Percentiles rank a stretch among this genome's conserved stretches.
Conservation (phyloP, 2,888 invertebrate genomes). For the Abrostola triplasia region DNA sequence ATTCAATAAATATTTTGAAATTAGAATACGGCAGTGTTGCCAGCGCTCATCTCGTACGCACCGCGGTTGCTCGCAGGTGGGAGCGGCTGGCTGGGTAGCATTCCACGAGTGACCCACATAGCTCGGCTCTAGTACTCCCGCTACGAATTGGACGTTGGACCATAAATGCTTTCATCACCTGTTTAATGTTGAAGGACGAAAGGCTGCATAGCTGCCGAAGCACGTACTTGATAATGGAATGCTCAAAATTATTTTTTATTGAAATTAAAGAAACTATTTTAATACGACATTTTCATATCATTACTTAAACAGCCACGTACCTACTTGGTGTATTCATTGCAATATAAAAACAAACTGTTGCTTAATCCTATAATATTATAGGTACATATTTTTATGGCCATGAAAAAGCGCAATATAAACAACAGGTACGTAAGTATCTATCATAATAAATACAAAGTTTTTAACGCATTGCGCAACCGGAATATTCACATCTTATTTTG, state of each 20-base stretch:
- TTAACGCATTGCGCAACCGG: slow-evolving; percentile 9
- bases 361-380: slow-evolving; percentile 19
- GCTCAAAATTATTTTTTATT: neutral
- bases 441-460: slow-evolving; percentile 30
- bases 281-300: neutral
- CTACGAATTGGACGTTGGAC: slow-evolving; percentile 49
- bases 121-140: slow-evolving; percentile 58
- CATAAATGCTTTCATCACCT: slow-evolving; percentile 30
- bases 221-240: slow-evolving; percentile 25
- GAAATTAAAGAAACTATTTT: neutral
- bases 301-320: neutral
- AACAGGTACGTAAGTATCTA: slow-evolving; percentile 25
- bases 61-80: slow-evolving; percentile 71
- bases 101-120: slow-evolving; percentile 86
- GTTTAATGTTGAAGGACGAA: slow-evolving; percentile 39
- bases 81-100: slow-evolving; percentile 83
- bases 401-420: slow-evolving; percentile 28
- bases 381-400: slow-evolving; percentile 15
- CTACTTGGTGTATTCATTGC: neutral
- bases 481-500: slow-evolving; percentile 19
- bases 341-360: slow-evolving; percentile 7
- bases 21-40: slow-evolving; percentile 56
- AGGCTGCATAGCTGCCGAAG: slow-evolving; percentile 12
- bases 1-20: slow-evolving; percentile 44
- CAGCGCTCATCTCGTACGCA: slow-evolving; percentile 61